Evolutionary conservation across 2,888 invertebrate species (phyloP), one percentile per base, ranked within the genome.

Genomic region (Trichopoda pennipes): DNA sequence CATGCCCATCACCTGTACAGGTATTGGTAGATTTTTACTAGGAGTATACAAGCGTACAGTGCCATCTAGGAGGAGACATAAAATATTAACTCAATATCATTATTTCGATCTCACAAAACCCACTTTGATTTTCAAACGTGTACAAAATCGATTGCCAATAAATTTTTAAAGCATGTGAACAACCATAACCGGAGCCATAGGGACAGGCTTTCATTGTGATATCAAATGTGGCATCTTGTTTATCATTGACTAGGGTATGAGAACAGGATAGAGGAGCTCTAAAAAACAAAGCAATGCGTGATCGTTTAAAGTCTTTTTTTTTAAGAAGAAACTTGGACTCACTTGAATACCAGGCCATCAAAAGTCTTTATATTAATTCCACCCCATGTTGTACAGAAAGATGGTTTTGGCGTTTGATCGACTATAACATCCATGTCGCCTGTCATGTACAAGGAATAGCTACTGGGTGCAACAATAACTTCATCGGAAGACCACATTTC

Each of bases 311-410:
- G 1, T n/a, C 17, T 14, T 19, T 55, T n/a, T 16, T 51, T 23
- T 3, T 28, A 17, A 7, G 6, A 32, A 19, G 6, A 58, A 10
- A 42, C 12, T 56, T 19, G 23, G 79, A 68, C 87, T 84, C 84
- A 94, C 94, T 94, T 94, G 87, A 93, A 95, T 60, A 96, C 93
- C 86, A 93, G 93, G 9, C 96, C 96, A 91, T 97, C 97, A 87
- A 97, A 97, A 0, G 97, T 96, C 90, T 96, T 95, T 86, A 95
- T 95, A 90, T 97, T 96, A 17, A 93, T 92, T 42, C 95, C 95
- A 28, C 94, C 94, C 97, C 97, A 97, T 2, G 94, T 94, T 73
- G 95, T 93, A 86, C 97, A 97, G 14, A 93, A 92, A 0, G 95
- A 95, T 0, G 94, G 93, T 85, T 93, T 93, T 0, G 95, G 94